Evolutionary conservation across 1,140 invertebrate genomes (phyloP).

Genomic region (Polypedilum vanderplanki): DNA sequence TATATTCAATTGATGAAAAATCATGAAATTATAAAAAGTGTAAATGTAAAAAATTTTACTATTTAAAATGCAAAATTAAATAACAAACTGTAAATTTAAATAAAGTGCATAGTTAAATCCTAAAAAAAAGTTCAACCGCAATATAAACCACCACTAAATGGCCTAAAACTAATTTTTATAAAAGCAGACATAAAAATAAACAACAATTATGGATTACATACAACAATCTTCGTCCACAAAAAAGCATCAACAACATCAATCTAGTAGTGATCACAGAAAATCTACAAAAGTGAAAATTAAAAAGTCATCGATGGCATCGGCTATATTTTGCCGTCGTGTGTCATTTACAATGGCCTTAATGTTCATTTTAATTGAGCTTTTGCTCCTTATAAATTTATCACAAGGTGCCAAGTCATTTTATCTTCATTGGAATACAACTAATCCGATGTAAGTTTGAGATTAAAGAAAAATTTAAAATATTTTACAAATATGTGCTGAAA

Average conservation of each 20-base stretch:
- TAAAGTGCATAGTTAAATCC: too few relatives aligned
- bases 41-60: too few relatives aligned
- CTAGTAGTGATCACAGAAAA: neutral
- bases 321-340: constrained; percentile 1
- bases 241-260: neutral
- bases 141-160: too few relatives aligned
- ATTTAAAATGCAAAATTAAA: too few relatives aligned
- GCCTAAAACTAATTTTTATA: too few relatives aligned
- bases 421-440: constrained; percentile 80
- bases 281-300: neutral
- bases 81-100: too few relatives aligned
- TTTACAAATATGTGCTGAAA: neutral
- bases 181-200: too few relatives aligned
- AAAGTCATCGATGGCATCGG: neutral
- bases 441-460: constrained; percentile 69
- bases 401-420: constrained; percentile 75
- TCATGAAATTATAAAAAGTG: too few relatives aligned
- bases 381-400: constrained; percentile 62
- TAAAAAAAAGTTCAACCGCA: too few relatives aligned
- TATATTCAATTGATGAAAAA: too few relatives aligned
- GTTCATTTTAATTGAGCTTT: constrained; percentile 68
- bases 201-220: too few relatives aligned
- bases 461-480: neutral
- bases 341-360: constrained; percentile 62
- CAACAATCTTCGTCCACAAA: neutral